These are phyloP conservation scores for Acrobasis suavella DNA, from an alignment of 2,888 invertebrate species.

Conservation along the genomic window DNA sequence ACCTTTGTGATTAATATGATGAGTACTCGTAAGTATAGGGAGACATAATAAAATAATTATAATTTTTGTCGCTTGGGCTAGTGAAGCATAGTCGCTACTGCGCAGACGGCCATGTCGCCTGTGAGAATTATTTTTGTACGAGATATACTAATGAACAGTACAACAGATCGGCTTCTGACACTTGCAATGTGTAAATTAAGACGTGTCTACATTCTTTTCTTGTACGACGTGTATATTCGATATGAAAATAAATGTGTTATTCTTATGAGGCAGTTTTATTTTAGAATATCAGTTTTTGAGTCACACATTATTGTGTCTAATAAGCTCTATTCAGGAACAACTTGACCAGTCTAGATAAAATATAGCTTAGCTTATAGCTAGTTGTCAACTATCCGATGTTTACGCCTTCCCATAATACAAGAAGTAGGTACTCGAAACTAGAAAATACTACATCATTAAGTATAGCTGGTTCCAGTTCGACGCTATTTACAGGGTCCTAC, in stretches of 20 bases:
- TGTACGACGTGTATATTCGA: constrained; percentile 62
- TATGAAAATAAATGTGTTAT: constrained; percentile 66
- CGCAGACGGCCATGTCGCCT: constrained; percentile 27
- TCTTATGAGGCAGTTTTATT: constrained; percentile 47
- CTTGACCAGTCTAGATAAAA: too few species aligned
- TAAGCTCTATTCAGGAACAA: too few species aligned
- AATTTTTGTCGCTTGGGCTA: constrained; percentile 27
- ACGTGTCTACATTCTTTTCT: constrained; percentile 55
- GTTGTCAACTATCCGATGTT: too few species aligned
- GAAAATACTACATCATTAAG: too few species aligned
- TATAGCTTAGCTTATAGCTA: too few species aligned
- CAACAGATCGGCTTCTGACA: constrained; percentile 33
- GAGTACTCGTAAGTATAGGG: constrained; percentile 25
- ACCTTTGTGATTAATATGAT: constrained; percentile 24
- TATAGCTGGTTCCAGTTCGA: too few species aligned
- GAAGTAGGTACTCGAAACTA: too few species aligned
- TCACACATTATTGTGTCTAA: too few species aligned
- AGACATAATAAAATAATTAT: constrained; percentile 26
- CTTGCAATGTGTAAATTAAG: constrained; percentile 42
- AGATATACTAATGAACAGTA: constrained; percentile 42
- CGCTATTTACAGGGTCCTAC: too few species aligned
- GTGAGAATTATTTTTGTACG: constrained; percentile 50
- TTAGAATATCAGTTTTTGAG: constrained; percentile 33
- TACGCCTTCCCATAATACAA: too few species aligned
- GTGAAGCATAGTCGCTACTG: constrained; percentile 27